Conservation (phyloP, 1,140 invertebrate species). For the Leptinotarsa texana region DNA sequence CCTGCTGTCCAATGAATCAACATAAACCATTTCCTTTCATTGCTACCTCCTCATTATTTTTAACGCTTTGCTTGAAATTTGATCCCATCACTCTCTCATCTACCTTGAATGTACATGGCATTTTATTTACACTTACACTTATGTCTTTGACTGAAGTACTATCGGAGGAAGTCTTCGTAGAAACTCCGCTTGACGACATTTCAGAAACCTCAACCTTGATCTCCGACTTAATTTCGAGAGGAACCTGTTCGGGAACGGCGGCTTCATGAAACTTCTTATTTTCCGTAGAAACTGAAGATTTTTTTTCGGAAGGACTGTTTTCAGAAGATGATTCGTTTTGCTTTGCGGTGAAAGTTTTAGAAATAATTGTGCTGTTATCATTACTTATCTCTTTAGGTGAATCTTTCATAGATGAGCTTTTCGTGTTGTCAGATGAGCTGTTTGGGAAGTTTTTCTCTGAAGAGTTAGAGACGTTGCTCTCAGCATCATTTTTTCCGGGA, state of each 20-base stretch:
- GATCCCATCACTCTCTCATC: neutral
- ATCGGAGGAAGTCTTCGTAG: neutral
- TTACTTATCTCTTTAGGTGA: neutral
- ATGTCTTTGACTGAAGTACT: neutral
- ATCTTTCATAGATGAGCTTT: neutral
- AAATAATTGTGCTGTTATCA: neutral
- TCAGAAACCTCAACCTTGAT: neutral
- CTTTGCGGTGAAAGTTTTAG: neutral
- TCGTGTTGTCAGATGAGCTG: neutral
- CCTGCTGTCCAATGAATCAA: neutral
- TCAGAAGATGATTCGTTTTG: neutral
- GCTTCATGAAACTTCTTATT: neutral
- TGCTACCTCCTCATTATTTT: neutral
- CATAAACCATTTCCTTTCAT: neutral
- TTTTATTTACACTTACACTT: constrained; percentile 25
- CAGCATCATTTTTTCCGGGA: neutral
- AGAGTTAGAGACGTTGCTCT: neutral
- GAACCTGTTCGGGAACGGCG: neutral
- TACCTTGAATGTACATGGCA: neutral
- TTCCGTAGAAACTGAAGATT: neutral
- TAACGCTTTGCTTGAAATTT: neutral
- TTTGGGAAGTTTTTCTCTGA: neutral
- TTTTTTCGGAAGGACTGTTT: neutral
- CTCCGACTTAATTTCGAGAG: neutral
- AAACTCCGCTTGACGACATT: neutral